These are phyloP conservation scores for Dastarcus helophoroides DNA, from an alignment of 2,888 invertebrate species.

Conservation along the genomic window DNA sequence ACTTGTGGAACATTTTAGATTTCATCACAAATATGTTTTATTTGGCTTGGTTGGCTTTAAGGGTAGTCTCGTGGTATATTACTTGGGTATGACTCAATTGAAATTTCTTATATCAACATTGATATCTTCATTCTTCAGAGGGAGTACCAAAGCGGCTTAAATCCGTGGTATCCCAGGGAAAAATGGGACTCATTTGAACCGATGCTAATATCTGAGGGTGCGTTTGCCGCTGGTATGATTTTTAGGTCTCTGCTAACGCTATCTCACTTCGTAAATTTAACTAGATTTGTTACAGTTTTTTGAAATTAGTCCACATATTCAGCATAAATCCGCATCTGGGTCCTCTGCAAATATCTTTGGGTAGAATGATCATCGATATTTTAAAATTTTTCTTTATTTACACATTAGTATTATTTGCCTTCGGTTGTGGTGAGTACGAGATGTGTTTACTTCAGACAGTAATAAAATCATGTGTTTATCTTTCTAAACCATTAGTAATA, in stretches of 20 bases:
- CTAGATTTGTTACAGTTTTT: slow-evolving; percentile 51
- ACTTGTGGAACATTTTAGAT: slow-evolving; percentile 97
- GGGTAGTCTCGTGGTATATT: slow-evolving; percentile 78
- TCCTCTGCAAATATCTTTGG: slow-evolving; percentile 85
- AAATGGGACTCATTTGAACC: slow-evolving; percentile 94
- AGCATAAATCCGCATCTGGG: slow-evolving; percentile 94
- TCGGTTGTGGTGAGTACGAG: slow-evolving; percentile 75
- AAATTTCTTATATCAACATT: slow-evolving; percentile 1
- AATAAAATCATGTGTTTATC: neutral
- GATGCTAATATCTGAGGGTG: slow-evolving; percentile 84
- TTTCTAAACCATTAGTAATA: too few relatives aligned
- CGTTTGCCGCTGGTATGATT: slow-evolving; percentile 95
- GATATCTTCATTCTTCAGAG: slow-evolving; percentile 34
- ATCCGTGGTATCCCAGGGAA: slow-evolving; percentile 80
- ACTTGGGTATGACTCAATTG: slow-evolving; percentile 64
- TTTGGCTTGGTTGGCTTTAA: slow-evolving; percentile 81
- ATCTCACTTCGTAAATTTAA: neutral
- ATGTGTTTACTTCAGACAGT: slow-evolving; percentile 4
- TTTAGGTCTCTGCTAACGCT: slow-evolving; percentile 48
- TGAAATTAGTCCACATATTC: slow-evolving; percentile 93
- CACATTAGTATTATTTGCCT: slow-evolving; percentile 83
- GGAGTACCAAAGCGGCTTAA: slow-evolving; percentile 56
- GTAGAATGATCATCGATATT: slow-evolving; percentile 88
- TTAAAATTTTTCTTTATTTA: slow-evolving; percentile 95
- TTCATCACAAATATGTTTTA: slow-evolving; percentile 95